Conservation (phyloP, 2,797 vertebrate genomes). For the Phaenicophaeus curvirostris region DNA sequence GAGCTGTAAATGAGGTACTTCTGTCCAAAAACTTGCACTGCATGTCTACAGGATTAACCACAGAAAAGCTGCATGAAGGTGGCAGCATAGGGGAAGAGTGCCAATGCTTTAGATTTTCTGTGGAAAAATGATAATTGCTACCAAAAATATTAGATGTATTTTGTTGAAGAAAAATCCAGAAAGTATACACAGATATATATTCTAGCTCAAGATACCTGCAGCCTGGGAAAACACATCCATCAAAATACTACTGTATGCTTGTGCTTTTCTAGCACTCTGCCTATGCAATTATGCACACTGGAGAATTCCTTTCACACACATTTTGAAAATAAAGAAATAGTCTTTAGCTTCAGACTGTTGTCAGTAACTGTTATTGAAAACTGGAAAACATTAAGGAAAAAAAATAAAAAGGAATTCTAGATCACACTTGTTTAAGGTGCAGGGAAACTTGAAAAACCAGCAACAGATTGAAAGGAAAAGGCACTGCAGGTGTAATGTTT, state of each 20-base stretch:
- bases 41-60: background rate
- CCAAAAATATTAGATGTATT: background rate
- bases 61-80: background rate
- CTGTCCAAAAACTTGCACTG: background rate
- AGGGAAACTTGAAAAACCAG: background rate
- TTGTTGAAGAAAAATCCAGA: background rate
- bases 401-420: background rate
- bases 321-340: background rate
- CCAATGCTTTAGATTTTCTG: background rate
- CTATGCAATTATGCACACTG: background rate
- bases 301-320: background rate
- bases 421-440: background rate
- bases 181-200: background rate
- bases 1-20: background rate
- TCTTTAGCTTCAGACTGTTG: background rate
- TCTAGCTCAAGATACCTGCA: background rate
- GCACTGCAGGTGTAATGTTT: slow-evolving; percentile 29
- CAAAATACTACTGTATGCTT: background rate
- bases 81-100: background rate
- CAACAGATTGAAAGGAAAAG: slow-evolving; percentile 3
- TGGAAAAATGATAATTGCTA: background rate
- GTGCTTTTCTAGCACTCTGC: background rate
- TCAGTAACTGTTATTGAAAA: background rate
- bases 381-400: background rate
- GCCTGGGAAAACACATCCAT: background rate